Base-by-base conservation (phyloP, 2,113 vertebrate species). In the Smithornis capensis region DNA sequence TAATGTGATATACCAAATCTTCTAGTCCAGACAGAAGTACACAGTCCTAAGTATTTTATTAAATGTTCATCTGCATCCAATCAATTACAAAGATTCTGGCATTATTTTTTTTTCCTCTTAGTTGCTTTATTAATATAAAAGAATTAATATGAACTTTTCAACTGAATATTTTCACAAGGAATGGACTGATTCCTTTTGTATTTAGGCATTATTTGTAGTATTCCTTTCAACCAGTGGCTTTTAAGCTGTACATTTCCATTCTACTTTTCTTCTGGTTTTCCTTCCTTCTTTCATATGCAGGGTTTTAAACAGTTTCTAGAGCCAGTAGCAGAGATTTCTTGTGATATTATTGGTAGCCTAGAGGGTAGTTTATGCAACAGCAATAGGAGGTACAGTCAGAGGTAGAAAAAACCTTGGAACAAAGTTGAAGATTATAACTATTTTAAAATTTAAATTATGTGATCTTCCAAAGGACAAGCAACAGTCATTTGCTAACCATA, bases 31-130 rank as follows among this genome's bases (percentile, higher is more conserved):
- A 77, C 19, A 80, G 93, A 95, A 96, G 89, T 89, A 87, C 64
- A 65, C 63, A 90, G 63, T 69, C 83, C 27, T 82, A 87, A 83
- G 49, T 65, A 77, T 55, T 94, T 89, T 84, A 94, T 97, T 97
- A 95, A 94, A 89, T 50, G 4, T 11, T 93, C 65, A 95, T 64
- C 83, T 94, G 49, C 13, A 83, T 65, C 87, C 60, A 96, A 70
- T 96, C 57, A 49, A 89, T 97, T 84, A 68, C 52, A 93, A 88
- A 95, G 91, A 94, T 92, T 97, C 92, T 90, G 57, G 31, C 27
- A 64, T 19, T 95, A 88, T 89, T 90, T 97, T 93, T 90, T 96
- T 95, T 97, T 85, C 44, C 57, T 89, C 69, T 91, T 79, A 69
- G 21, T 64, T 68, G 8, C 21, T 74, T 91, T 78, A 84, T 65